phyloP scores from a whole-genome alignment of 2,888 invertebrate species.

The Chrysolina haemoptera region DNA sequence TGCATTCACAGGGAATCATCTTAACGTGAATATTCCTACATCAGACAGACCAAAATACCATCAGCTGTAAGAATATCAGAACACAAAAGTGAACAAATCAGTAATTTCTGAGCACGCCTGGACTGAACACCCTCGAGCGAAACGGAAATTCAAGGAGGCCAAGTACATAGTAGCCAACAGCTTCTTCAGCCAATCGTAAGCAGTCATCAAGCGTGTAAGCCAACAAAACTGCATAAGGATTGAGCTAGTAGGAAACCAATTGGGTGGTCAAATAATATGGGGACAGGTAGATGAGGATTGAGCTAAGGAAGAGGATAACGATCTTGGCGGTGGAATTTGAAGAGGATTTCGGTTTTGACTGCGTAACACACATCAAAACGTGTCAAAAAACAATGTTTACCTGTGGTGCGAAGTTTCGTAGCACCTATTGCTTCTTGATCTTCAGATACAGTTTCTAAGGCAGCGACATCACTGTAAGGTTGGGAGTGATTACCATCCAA shows the following conservation, averaged over 20 bases:
- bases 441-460: constrained; percentile 80
- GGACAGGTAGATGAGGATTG: not conserved
- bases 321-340: not conserved
- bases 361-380: not conserved
- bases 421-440: constrained; percentile 74
- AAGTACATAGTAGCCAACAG: too few species aligned
- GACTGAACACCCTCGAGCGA: too few species aligned
- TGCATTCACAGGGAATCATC: too few species aligned
- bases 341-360: too few species aligned
- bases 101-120: too few species aligned
- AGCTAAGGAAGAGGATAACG: not conserved
- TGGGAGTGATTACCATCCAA: constrained; percentile 65
- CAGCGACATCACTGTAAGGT: constrained; percentile 68
- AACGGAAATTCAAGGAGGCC: too few species aligned
- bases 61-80: too few species aligned
- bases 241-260: not conserved
- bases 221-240: not conserved
- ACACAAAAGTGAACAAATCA: too few species aligned
- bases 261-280: not conserved
- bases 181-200: too few species aligned
- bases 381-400: constrained; percentile 50
- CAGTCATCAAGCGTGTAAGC: not conserved
- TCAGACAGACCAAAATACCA: too few species aligned
- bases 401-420: constrained; percentile 66
- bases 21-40: too few species aligned